Evolutionary conservation across 2,113 vertebrate species (phyloP), one percentile per base, ranked within the genome.

Genomic region (Rissa tridactyla): DNA sequence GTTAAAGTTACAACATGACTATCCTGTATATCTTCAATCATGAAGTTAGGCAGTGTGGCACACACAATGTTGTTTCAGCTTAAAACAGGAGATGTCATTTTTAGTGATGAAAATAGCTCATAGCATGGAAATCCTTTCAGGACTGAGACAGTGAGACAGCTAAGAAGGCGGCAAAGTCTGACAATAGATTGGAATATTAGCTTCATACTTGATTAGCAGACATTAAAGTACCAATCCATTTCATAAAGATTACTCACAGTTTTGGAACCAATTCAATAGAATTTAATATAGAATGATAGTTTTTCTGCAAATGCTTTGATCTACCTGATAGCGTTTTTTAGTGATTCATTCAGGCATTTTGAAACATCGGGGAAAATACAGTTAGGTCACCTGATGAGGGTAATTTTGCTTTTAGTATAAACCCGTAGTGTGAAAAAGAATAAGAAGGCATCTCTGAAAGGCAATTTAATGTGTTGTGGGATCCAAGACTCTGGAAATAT

Each of bases 251-350:
- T 90, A 60, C 82, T 96, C 86, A 90, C 23, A 40, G 18, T 46
- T 94, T 92, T 94, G 88, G 70, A 94, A 46, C 34, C 8, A 57
- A 49, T 87, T 86, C 57, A 85, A 1, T 32, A 51, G 46, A 82
- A 68, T 87, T 96, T 91, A 91, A 72, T 83, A 61, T 60, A 55
- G 54, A 94, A 80, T 0, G 22, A 70, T 86, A 75, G 38, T 22
- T 95, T 90, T 94, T 91, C 69, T 82, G 80, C 72, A 84, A 65
- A 47, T 82, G 70, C 61, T 94, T 92, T 93, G 96, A 87, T 92
- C 80, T 89, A 36, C 40, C 51, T 88, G 90, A 82, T 86, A 86
- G 60, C 7, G 0, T 16, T 55, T 85, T 94, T 82, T 66, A 77
- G 76, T 86, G 68, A 93, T 86, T 92, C 62, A 90, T 68, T 80